Evolutionary conservation across 2,888 invertebrate species (phyloP).

Genomic region (Drosophila paranaensis): DNA sequence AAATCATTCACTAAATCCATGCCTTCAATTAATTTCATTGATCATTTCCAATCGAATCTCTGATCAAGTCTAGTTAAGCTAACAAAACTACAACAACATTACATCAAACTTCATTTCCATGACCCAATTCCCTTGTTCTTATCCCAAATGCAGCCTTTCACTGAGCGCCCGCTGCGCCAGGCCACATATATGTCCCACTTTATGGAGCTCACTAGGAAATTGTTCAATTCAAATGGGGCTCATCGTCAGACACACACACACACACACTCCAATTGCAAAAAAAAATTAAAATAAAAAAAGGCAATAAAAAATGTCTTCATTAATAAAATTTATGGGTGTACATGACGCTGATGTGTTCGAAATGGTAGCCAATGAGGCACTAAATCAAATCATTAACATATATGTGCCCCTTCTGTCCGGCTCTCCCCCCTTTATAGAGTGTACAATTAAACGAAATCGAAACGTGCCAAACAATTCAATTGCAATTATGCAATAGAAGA

Average conservation of each 20-base stretch:
- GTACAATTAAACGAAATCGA: conserved; percentile 53
- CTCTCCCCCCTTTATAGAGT: conserved; percentile 5
- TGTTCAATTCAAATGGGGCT: conserved; percentile 43
- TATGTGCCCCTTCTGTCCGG: conserved; percentile 1
- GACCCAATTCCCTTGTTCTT: conserved; percentile 27
- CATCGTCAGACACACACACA: conserved; percentile 36
- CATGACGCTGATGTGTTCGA: conserved; percentile 42
- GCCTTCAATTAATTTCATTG: neutral
- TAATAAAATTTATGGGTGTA: conserved; percentile 44
- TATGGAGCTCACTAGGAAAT: conserved; percentile 31
- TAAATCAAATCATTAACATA: conserved; percentile 70
- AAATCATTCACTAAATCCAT: neutral
- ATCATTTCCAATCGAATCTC: conserved; percentile 1
- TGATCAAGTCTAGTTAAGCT: neutral
- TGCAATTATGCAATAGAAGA: conserved; percentile 74
- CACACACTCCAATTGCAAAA: conserved; percentile 16
- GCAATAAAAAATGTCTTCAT: conserved; percentile 47
- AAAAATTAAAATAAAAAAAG: conserved; percentile 12
- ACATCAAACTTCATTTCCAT: conserved; percentile 27
- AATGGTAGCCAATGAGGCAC: conserved; percentile 43
- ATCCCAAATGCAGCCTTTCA: conserved; percentile 41
- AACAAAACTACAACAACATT: neutral
- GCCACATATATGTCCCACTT: conserved; percentile 40
- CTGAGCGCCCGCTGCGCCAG: conserved; percentile 45
- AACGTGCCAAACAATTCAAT: conserved; percentile 75